Evolutionary conservation across 1,140 invertebrate genomes (phyloP), one percentile per base, ranked within the genome.

Genomic region (Rhizoglyphus robini): DNA sequence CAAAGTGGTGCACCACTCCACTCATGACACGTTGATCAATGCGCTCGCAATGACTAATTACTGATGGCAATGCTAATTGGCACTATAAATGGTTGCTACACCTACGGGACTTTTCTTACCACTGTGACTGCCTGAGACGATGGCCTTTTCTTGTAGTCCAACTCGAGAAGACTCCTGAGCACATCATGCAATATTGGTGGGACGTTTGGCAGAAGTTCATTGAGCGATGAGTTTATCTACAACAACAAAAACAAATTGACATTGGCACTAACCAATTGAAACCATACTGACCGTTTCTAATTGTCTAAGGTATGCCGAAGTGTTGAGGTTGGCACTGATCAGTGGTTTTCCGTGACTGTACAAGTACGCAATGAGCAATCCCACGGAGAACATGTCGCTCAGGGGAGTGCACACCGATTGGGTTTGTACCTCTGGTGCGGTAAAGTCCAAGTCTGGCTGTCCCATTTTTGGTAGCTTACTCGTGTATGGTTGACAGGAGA

Each of bases 341-440:
- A 78, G 70, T 0, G 88, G 83, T 66, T 83, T 82, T 18, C 93
- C 92, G 59, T 84, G 79, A 77, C 95, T 96, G 79, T 90, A 96
- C 66, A 96, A 83, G 8, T 90, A 81, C 75, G 88, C 90, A 71
- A 96, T 86, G 4, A 92, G 84, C 82, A 96, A 85, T 20, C 94
- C 94, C 64, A 96, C 76, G 0, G 90, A 92, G 77, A 89, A 96
- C 88, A 96, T 95, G 75, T 97, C 94, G 70, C 88, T 91, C 15
- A 87, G 79, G 32, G 88, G 85, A 71, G 84, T 89, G 75, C 87
- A 91, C 23, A 82, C 80, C 59, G 88, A 89, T 61, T 83, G 83
- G 13, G 83, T 82, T 76, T 96, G 92, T 46, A 90, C 83, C 81
- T 94, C 90, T 0, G 91, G 90, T 36, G 90, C 89, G 88, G 77